Evolutionary conservation across 2,113 vertebrate species (phyloP).

Genomic region (Probosciger aterrimus): DNA sequence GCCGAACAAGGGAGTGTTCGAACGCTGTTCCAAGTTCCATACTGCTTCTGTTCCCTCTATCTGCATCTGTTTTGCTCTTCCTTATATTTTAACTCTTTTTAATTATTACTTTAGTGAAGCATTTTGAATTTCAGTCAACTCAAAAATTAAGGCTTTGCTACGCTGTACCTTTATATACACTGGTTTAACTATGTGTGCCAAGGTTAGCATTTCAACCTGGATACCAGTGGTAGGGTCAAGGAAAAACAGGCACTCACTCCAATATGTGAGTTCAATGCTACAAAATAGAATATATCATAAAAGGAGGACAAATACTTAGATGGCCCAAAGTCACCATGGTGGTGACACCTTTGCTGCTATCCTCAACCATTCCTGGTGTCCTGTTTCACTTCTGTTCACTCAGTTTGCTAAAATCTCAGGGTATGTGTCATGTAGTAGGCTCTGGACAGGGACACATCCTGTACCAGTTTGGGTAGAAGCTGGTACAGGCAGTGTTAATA

Average conservation of each 20-base stretch:
- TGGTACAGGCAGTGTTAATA: neutral
- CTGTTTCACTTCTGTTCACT: neutral
- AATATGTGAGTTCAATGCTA: neutral
- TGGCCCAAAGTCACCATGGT: neutral
- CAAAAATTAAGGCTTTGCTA: neutral
- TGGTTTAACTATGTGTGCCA: neutral
- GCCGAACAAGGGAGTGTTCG: neutral
- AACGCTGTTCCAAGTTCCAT: neutral
- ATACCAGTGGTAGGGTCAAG: neutral
- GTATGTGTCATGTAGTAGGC: neutral
- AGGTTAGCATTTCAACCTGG: neutral
- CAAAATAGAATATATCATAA: neutral
- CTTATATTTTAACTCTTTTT: neutral
- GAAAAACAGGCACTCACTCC: neutral
- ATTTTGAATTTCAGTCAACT: neutral
- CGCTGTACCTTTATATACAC: neutral
- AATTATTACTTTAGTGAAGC: neutral
- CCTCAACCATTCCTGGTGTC: neutral
- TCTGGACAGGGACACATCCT: neutral
- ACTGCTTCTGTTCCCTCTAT: neutral
- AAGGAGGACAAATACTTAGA: neutral
- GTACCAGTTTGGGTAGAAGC: neutral
- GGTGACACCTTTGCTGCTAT: neutral
- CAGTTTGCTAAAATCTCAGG: neutral
- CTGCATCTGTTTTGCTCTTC: neutral